Conservation (phyloP, 1,140 invertebrate species). For the Drosophila sulfurigaster region DNA sequence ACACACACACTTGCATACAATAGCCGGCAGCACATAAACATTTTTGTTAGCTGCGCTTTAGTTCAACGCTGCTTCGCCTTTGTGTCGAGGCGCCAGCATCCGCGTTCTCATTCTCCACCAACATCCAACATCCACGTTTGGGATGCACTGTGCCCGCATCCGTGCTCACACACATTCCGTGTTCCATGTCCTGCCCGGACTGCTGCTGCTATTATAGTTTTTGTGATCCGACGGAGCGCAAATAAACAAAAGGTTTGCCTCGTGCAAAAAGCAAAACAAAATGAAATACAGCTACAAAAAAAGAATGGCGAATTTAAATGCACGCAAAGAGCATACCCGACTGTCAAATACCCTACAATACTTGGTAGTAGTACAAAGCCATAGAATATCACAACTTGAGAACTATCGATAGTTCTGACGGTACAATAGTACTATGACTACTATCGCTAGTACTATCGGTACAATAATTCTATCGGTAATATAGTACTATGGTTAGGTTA, state of each 20-base stretch:
- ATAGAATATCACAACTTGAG: no score
- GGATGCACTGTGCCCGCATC: slow-evolving; percentile 1
- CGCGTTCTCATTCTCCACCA: slow-evolving; percentile 14
- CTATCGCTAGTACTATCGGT: no score
- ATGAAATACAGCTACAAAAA: slow-evolving; percentile 41
- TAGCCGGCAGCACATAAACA: slow-evolving; percentile 68
- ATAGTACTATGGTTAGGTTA: no score
- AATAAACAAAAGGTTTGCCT: slow-evolving; percentile 76
- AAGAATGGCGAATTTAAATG: neutral
- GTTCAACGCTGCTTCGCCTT: slow-evolving; percentile 55
- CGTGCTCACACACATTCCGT: neutral
- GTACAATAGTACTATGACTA: no score
- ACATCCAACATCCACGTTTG: neutral
- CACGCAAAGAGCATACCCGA: neutral
- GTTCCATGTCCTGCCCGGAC: slow-evolving; percentile 29
- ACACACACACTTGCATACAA: neutral
- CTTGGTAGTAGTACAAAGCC: no score
- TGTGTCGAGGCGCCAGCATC: slow-evolving; percentile 56
- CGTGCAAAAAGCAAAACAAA: slow-evolving; percentile 62
- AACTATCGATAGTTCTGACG: no score
- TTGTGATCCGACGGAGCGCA: slow-evolving; percentile 77
- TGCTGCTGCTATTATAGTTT: slow-evolving; percentile 71
- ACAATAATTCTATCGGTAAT: no score
- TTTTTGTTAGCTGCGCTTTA: slow-evolving; percentile 78
- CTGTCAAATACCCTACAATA: neutral